Percentiles rank a stretch among this genome's conserved stretches.
These are phyloP conservation scores for Elysia crispata DNA, from an alignment of 2,888 invertebrate genomes.

Conservation along the genomic window DNA sequence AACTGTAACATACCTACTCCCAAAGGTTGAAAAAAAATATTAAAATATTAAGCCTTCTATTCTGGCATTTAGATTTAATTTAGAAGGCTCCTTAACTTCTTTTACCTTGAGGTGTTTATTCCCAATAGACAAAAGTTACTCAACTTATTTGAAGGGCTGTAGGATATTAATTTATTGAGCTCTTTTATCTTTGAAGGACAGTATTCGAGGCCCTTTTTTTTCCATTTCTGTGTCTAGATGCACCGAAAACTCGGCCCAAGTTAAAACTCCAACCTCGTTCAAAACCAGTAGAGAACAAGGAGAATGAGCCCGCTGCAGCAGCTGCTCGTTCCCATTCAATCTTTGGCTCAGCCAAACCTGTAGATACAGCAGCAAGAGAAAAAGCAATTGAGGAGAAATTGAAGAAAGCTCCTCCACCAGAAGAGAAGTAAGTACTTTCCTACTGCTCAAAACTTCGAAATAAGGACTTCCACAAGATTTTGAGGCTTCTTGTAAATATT, in stretches of 20 bases:
- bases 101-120: too few species aligned
- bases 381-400: constrained; percentile 90
- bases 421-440: background rate
- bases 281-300: constrained; percentile 82
- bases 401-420: constrained; percentile 20
- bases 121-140: too few species aligned
- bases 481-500: too few species aligned
- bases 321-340: constrained; percentile 81
- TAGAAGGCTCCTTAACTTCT: too few species aligned
- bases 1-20: too few species aligned
- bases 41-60: too few species aligned
- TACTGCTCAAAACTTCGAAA: background rate
- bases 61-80: too few species aligned
- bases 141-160: too few species aligned
- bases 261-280: constrained; percentile 89
- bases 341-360: constrained; percentile 96
- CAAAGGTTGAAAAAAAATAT: too few species aligned
- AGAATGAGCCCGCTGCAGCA: constrained; percentile 26
- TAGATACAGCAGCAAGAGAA: constrained; percentile 93
- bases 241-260: constrained; percentile 84
- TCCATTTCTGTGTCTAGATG: constrained; percentile 43
- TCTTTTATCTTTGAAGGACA: too few species aligned
- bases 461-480: background rate
- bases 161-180: too few species aligned
- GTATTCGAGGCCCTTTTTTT: too few species aligned